Conservation (phyloP, 2,888 invertebrate genomes). For the Heliconius aoede region DNA sequence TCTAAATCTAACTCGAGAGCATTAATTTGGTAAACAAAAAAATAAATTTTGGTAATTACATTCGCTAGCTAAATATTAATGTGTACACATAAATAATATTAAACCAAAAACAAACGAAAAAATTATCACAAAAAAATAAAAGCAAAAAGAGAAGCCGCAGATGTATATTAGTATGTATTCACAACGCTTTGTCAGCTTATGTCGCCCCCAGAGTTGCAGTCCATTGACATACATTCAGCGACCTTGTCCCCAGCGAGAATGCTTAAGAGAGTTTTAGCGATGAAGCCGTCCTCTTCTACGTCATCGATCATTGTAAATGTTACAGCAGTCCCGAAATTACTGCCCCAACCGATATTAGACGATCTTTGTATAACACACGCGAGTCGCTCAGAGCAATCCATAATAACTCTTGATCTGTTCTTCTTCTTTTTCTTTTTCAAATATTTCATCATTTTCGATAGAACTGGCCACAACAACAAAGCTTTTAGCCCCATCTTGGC, state of each 20-base stretch:
- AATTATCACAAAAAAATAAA: not conserved
- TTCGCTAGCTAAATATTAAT: no score
- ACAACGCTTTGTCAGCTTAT: slow-evolving; percentile 70
- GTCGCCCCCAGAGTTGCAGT: slow-evolving; percentile 76
- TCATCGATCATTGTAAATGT: slow-evolving; percentile 75
- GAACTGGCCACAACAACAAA: slow-evolving; percentile 75
- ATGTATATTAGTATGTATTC: slow-evolving; percentile 38
- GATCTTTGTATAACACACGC: slow-evolving; percentile 73
- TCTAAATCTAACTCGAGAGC: not conserved
- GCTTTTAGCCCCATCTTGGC: slow-evolving; percentile 76
- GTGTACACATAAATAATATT: no score
- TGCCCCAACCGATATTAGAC: slow-evolving; percentile 64
- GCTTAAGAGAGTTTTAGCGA: slow-evolving; percentile 72
- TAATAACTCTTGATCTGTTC: slow-evolving; percentile 66
- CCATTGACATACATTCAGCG: slow-evolving; percentile 77
- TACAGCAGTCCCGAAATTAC: slow-evolving; percentile 72
- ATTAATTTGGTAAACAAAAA: not conserved
- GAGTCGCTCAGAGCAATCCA: slow-evolving; percentile 73
- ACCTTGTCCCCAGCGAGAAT: slow-evolving; percentile 75
- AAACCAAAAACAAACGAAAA: no score
- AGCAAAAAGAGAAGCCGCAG: slow-evolving; percentile 25
- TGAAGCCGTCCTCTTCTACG: slow-evolving; percentile 68
- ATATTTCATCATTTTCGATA: slow-evolving; percentile 75
- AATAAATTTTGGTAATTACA: not conserved
- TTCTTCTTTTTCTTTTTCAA: slow-evolving; percentile 76